Conservation (phyloP, 2,113 vertebrate genomes). For the Podilymbus podiceps region DNA sequence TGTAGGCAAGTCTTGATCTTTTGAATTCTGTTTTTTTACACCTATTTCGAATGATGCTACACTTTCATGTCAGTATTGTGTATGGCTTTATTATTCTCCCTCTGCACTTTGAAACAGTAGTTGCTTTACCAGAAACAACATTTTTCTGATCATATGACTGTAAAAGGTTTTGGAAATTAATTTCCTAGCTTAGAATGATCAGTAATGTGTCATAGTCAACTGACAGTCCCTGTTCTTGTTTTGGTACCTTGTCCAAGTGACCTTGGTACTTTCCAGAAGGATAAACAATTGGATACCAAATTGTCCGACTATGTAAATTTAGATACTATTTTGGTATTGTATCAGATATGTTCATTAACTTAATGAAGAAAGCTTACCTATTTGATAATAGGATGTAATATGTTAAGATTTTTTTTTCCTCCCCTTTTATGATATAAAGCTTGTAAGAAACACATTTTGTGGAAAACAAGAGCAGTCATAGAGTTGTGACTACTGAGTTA, state of each 20-base stretch:
- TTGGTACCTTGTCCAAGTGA: background rate
- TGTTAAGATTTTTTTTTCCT: background rate
- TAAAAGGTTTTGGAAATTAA: background rate
- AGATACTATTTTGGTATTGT: accelerated
- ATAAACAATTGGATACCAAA: background rate
- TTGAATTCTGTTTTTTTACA: background rate
- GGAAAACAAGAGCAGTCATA: background rate
- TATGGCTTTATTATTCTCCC: background rate
- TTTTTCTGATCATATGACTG: background rate
- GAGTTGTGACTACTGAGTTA: background rate
- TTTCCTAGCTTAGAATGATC: background rate
- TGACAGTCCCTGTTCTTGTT: background rate
- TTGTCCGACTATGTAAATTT: background rate
- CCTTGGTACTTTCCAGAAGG: background rate
- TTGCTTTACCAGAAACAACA: background rate
- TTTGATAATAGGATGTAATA: background rate
- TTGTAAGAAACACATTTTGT: background rate
- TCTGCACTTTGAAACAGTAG: background rate
- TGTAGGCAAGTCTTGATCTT: background rate
- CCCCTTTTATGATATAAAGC: background rate
- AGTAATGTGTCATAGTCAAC: background rate
- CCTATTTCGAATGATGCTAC: background rate
- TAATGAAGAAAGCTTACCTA: background rate
- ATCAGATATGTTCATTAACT: background rate
- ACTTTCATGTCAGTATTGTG: background rate